phyloP scores from a whole-genome alignment of 2,888 invertebrate genomes.

The Phaonia tiefii region DNA sequence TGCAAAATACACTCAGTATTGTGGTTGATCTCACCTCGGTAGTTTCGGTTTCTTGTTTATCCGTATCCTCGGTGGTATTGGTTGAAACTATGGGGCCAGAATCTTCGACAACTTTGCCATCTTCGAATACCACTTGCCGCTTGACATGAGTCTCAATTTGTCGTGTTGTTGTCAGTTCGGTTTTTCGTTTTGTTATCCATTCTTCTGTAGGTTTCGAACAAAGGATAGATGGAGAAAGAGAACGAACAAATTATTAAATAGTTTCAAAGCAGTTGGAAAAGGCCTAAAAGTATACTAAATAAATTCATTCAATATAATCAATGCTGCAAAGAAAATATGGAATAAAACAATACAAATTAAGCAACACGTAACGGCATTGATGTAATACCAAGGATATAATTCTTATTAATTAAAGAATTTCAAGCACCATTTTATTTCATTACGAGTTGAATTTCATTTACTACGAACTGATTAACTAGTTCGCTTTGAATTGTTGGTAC shows the following conservation, averaged over 20 bases:
- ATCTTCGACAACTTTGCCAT: constrained; percentile 94
- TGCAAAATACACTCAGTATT: constrained; percentile 13
- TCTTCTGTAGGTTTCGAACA: constrained; percentile 85
- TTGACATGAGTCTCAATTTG: constrained; percentile 95
- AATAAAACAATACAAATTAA: too few relatives aligned
- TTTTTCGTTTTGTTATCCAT: constrained; percentile 95
- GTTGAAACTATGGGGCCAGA: constrained; percentile 95
- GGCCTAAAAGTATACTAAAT: constrained; percentile 64
- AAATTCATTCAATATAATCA: background rate
- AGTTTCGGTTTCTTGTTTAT: constrained; percentile 93
- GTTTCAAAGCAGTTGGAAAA: constrained; percentile 20
- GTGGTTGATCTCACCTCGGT: constrained; percentile 84
- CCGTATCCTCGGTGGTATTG: constrained; percentile 94
- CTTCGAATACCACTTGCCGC: constrained; percentile 92
- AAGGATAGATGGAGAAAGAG: background rate
- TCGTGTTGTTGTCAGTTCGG: constrained; percentile 92
- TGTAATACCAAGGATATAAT: too few relatives aligned
- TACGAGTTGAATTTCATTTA: too few relatives aligned
- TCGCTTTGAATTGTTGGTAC: too few relatives aligned
- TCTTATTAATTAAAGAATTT: too few relatives aligned
- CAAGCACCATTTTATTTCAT: too few relatives aligned
- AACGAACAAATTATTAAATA: background rate
- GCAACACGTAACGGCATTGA: too few relatives aligned
- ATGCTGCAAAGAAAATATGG: too few relatives aligned
- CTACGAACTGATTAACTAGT: too few relatives aligned